Conservation (phyloP, 2,888 invertebrate species). For the Sinelater perroti region DNA sequence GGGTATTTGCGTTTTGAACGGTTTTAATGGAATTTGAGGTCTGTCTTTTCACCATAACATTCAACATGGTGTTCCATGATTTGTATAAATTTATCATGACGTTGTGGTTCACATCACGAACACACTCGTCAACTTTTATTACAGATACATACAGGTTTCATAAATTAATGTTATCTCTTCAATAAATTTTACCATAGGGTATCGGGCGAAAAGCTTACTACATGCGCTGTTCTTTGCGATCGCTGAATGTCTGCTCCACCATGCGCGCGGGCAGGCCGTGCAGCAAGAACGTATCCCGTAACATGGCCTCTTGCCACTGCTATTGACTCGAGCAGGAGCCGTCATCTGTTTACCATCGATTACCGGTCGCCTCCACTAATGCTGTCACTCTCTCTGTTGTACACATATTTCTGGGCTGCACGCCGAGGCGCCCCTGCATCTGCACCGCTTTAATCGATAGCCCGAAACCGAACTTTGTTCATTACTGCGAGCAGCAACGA, state of each 20-base stretch:
- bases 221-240: too few species aligned
- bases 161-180: too few species aligned
- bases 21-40: not conserved
- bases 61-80: too few species aligned
- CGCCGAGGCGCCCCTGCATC: conserved; percentile 34
- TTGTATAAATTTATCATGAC: too few species aligned
- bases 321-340: conserved; percentile 43
- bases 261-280: conserved; percentile 27
- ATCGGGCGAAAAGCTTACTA: too few species aligned
- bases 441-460: conserved; percentile 38
- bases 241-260: not conserved
- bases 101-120: too few species aligned
- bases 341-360: conserved; percentile 62
- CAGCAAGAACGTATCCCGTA: conserved; percentile 33
- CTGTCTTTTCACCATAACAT: not conserved
- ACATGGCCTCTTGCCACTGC: conserved; percentile 33
- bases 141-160: too few species aligned
- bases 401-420: conserved; percentile 38
- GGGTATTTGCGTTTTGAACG: not conserved
- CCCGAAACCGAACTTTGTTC: conserved; percentile 37
- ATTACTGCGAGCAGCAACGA: conserved; percentile 36
- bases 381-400: conserved; percentile 38
- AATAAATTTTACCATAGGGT: too few species aligned
- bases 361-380: conserved; percentile 51
- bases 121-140: too few species aligned